Base-by-base conservation (phyloP, 1,140 invertebrate species). In the Drosophila kikkawai region DNA sequence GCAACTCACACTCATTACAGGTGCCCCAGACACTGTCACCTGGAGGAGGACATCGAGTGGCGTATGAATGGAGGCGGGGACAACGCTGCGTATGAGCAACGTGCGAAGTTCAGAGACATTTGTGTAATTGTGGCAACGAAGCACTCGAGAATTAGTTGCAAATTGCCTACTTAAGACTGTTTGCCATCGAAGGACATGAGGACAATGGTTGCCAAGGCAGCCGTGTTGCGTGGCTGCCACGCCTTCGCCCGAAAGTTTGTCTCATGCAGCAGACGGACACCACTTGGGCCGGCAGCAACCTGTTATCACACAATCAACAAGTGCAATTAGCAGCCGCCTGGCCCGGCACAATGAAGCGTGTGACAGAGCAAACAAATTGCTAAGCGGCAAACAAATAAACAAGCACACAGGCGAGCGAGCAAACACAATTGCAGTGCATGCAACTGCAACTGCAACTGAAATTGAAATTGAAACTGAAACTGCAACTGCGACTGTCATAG, bases 151-250 rank as follows among this genome's bases (percentile, higher is more conserved):
- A 87, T 87, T 87, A 87, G 84, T 87, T 87, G 85, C 84, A 87
- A 90, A 90, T 87, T 87, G 88, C 84, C 85, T 90, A 84, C 84
- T 90, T 87, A 87, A 90, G 85, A 80, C 68, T 84, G 84, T 87
- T 87, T 87, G 80, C 63, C 58, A 29, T 76, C 70, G 75, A 50
- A 76, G 51, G 75, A 80, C 83, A 88, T 83, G 83, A 70, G 76
- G 48, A 67, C 51, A 79, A 56, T 86, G 82, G 83, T 48, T 29
- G 26, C 26, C 26, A 29, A 29, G 26, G 6, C 67, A 68, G 71
- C 44, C 15, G 41, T 56, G 80, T 80, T 82, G 76, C 80, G 61
- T 83, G 80, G 55, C 77, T 50, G 77, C 65, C 83, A 88, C 83
- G 83, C 83, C 41, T 15, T 22, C 37, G 48, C 36, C 29, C 34